Percentiles rank a stretch among this genome's conserved stretches.
Conservation (phyloP, 2,797 vertebrate species). For the Pempheris klunzingeri region DNA sequence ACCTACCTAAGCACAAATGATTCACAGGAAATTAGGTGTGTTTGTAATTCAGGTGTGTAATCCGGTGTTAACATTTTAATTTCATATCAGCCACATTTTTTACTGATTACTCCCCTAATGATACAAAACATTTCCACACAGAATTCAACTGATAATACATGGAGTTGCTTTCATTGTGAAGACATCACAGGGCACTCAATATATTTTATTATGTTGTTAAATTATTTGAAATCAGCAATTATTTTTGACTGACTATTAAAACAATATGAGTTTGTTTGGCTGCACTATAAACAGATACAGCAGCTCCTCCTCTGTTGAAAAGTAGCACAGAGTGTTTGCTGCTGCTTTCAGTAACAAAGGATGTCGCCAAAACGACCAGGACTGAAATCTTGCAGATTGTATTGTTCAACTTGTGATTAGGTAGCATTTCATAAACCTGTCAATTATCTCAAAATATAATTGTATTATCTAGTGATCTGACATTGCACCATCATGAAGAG, state of each 20-base stretch:
- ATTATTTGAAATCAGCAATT: too few relatives aligned
- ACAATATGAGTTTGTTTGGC: too few relatives aligned
- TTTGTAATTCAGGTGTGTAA: not conserved
- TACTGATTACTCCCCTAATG: not conserved
- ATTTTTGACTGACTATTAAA: too few relatives aligned
- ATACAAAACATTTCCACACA: not conserved
- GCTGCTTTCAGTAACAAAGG: not conserved
- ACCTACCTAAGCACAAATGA: not conserved
- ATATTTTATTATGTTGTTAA: too few relatives aligned
- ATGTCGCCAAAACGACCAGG: not conserved
- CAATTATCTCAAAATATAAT: not conserved
- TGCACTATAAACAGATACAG: too few relatives aligned
- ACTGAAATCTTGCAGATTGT: not conserved
- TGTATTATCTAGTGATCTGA: not conserved
- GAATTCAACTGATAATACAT: not conserved
- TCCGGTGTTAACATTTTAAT: not conserved
- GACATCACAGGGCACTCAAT: not conserved
- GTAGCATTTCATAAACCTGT: not conserved
- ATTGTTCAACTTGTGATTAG: not conserved
- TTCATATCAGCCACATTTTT: not conserved
- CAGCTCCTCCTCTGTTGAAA: too few relatives aligned
- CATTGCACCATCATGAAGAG: not conserved
- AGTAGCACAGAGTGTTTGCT: not conserved
- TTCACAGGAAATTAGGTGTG: not conserved
- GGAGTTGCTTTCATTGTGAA: not conserved